Base-by-base conservation (phyloP, 2,888 invertebrate species). In the Dasysyrphus tricinctus region DNA sequence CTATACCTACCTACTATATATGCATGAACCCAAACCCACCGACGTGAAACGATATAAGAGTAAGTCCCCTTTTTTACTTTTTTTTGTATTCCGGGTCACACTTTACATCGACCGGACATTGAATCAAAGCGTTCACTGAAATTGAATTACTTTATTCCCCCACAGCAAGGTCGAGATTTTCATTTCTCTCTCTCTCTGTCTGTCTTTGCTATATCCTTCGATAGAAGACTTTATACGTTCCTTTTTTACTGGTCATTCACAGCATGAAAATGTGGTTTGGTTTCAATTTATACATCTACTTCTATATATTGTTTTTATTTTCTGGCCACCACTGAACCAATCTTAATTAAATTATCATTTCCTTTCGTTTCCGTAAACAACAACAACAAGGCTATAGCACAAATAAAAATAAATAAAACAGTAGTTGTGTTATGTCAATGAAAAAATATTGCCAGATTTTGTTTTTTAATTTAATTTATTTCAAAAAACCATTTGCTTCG, bases 321-420 rank as follows among this genome's bases (percentile, higher is more conserved):
- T 49, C 34, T 67, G 34, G 34, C 61, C 80, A 70, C 39, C 65
- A 67, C 76, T 61, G 73, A 80, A 85, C 76, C 80, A 80, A 85
- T 85, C 80, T 85, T 80, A 85, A 85, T 85, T 76, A 85, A 85
- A 85, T 85, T 85, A 85, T 85, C 63, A 80, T 76, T 85, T 85
- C 72, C 67, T 77, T 69, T 24, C 69, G 72, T 80, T 65, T 73
- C 39, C 54, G 67, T 67, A 49, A 34, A 37, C 67, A 49, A 37
- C n/a, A n/a, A n/a, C 67, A 24, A 24, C 67, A 34, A 65, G 8
- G 19, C 67, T 16, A 37, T 19, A 24, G 24, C 49, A 49, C 49
- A 49, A 49, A 49, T 16, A 67, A 49, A 49, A 67, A 49, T 67
- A 3, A 32, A 65, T 65, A 65, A 29, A 47, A 67, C 9, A 39